Evolutionary conservation across 2,888 invertebrate genomes (phyloP), one percentile per base, ranked within the genome.

Genomic region (Abrostola triplasia): DNA sequence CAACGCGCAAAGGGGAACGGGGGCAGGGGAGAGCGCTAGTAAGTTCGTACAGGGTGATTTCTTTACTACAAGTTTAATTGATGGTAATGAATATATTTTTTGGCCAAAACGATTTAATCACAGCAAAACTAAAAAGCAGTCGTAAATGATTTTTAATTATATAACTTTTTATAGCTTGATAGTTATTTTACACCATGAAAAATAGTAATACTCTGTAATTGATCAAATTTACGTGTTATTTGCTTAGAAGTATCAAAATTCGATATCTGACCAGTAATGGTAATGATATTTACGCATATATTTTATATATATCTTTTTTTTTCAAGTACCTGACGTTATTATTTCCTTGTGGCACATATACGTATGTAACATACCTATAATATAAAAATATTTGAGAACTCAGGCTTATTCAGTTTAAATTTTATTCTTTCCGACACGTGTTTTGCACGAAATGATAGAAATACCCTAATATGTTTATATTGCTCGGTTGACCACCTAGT

Each of bases 21-120:
- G 40, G 40, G 40, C 40, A 40, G 40, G 40, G 40, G 40, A 40
- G 40, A 40, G 40, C 40, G 40, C 40, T 40, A 40, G 40, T 40
- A 40, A 40, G 40, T 40, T 40, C 40, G 40, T 40, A 40, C 40
- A 40, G 40, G 11, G 40, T 40, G 40, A 40, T 40, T 40, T 40
- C 40, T 40, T 40, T 40, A 40, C 40, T 40, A 40, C 40, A 40
- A 40, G 40, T 40, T 40, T 40, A 40, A 40, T 40, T 40, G 40
- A 40, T 40, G 40, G 40, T 40, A 40, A 40, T 40, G 40, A 40
- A 40, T 40, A 40, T 40, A 40, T 40, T 40, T 40, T 40, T 40
- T 40, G 40, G 40, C 40, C 40, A 40, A 40, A 40, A 40, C 8
- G 40, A 40, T 40, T 40, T 40, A 40, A 40, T 40, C 40, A 40